Evolutionary conservation across 2,888 invertebrate species (phyloP), one percentile per base, ranked within the genome.

Genomic region (Caenorhabditis macrosperma): DNA sequence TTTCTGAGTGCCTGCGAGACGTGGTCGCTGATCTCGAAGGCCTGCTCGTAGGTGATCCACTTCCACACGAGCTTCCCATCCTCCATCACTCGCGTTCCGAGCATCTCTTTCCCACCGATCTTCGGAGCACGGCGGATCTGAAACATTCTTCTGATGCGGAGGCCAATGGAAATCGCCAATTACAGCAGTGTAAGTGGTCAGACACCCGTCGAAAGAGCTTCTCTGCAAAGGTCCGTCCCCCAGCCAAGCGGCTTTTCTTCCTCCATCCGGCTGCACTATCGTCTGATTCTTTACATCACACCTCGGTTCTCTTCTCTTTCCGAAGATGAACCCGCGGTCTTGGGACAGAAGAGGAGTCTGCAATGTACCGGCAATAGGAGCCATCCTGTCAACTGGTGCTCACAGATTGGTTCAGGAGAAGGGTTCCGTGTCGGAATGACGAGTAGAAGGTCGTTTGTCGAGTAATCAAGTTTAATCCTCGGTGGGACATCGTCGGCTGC

Each of bases 31-130:
- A 17, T 68, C 35, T 68, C 69, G 50, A 75, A 38, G 0, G 54
- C 75, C 41, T 79, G 59, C 1, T 79, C 60, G 57, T 79, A 79
- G 9, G 44, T 75, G 15, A 64, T 75, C 79, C 79, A 79, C 17
- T 79, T 54, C 79, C 79, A 79, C 22, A 59, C 64, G 22, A 74
- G 48, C 22, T 78, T 35, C 3, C 64, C 74, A 48, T 74, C 41
- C 28, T 60, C 57, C 52, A 44, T 46, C 20, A 78, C 68, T 52
- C 78, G 52, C 28, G 35, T 74, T 12, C 79, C 79, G 20, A 74
- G 17, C 79, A 79, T 79, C 48, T 79, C 68, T 12, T 44, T 69
- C 15, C 79, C 79, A 17, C 79, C 79, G 17, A 69, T 52, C 7
- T 22, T 20, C 10, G 52, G 35, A 4, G 75, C 79, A 10, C 66